Conservation (phyloP, 2,888 invertebrate species). For the Drosophila niveifrons region DNA sequence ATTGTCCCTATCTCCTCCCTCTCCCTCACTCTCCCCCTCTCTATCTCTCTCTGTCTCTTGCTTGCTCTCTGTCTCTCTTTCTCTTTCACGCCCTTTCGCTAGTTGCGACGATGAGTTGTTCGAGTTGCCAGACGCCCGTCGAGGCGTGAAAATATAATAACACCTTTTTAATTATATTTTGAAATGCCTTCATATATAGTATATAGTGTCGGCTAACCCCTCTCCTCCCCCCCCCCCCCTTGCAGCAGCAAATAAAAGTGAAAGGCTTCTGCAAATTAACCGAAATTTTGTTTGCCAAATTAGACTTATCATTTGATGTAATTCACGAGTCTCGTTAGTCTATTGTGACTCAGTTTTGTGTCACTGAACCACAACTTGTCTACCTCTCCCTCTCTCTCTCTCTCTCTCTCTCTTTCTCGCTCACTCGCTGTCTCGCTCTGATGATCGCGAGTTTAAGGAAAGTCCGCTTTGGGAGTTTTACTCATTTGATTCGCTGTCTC, state of each 20-base stretch:
- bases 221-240: not conserved
- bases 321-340: conserved; percentile 56
- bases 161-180: conserved; percentile 75
- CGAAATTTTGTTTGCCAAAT: conserved; percentile 63
- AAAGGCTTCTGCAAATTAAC: conserved; percentile 69
- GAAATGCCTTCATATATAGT: conserved; percentile 27
- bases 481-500: conserved; percentile 28
- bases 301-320: conserved; percentile 70
- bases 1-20: not conserved
- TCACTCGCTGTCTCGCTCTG: not conserved
- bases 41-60: not conserved
- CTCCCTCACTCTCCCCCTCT: not conserved
- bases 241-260: conserved; percentile 61
- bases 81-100: not conserved
- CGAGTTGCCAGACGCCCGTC: conserved; percentile 67
- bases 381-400: not conserved
- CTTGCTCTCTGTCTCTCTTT: not conserved
- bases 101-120: conserved; percentile 43
- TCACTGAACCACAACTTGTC: conserved; percentile 33
- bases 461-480: not conserved
- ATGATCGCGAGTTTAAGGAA: conserved; percentile 10
- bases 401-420: not conserved
- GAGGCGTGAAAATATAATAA: conserved; percentile 82
- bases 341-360: conserved; percentile 49
- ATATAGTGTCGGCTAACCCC: not conserved